Evolutionary conservation across 1,140 invertebrate genomes (phyloP), one percentile per base, ranked within the genome.

Genomic region (Anastrepha obliqua): DNA sequence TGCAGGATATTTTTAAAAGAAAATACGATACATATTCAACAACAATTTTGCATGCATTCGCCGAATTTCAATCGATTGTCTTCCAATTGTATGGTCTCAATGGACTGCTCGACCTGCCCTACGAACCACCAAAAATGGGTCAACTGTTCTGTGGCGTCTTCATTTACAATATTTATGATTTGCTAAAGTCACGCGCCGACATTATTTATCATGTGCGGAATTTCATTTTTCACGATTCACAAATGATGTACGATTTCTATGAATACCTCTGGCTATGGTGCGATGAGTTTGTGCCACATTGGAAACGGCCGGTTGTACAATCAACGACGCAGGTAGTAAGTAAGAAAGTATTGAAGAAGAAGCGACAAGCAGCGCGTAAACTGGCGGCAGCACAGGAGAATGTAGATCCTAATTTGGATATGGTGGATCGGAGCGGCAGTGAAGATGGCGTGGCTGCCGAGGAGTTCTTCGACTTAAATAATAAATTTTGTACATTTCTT

Each of bases 71-170:
- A 91, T 95, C 94, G 92, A 95, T 95, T 89, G 91, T 96, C 39
- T 94, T 93, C 64, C 94, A 96, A 85, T 90, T 95, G 1, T 95
- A 95, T 89, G 93, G 95, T 87, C 93, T 97, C 20, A 97, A 97
- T 94, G 93, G 93, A 1, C 90, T 97, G 42, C 93, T 97, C n/a
- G 91, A 94, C 42, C 93, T 92, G 88, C 95, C 95, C 0, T 95
- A 95, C 89, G 88, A 93, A 87, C 91, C 93, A 89, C 94, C 94
- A 59, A 92, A 93, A 60, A 94, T 96, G 90, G 94, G 94, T 67
- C 94, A 95, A 89, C 94, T 95, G 78, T 96, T 94, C 89, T 96
- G 96, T 93, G 96, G 96, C 0, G 96, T 96, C 8, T 95, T 97
- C 90, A 89, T 96, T 4, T 97, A 97, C 89, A 97, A 97, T 94